phyloP scores from a whole-genome alignment of 1,140 invertebrate genomes.

The Cryptotermes secundus region DNA sequence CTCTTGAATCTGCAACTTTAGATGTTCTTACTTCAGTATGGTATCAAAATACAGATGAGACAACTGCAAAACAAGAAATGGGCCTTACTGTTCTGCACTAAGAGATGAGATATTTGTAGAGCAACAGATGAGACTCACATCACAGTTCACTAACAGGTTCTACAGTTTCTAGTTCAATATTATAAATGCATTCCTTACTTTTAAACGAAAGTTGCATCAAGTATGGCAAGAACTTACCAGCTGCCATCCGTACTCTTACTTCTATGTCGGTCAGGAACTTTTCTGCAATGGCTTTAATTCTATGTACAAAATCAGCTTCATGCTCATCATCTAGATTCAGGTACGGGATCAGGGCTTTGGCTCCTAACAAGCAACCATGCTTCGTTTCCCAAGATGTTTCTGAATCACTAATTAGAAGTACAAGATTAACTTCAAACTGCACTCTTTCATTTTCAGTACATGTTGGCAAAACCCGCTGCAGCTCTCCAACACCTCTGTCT shows the following conservation, averaged over 20 bases:
- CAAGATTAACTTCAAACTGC: slow-evolving; percentile 40
- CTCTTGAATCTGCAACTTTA: too few relatives aligned
- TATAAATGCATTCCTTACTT: too few relatives aligned
- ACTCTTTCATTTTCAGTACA: slow-evolving; percentile 39
- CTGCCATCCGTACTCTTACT: slow-evolving; percentile 50
- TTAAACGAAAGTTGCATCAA: too few relatives aligned
- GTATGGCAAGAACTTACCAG: slow-evolving; percentile 42
- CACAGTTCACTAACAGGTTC: too few relatives aligned
- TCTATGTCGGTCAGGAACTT: slow-evolving; percentile 48
- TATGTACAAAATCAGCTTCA: slow-evolving; percentile 44
- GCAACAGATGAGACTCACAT: too few relatives aligned
- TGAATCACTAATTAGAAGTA: slow-evolving; percentile 35
- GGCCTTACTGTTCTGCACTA: too few relatives aligned
- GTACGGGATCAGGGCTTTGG: slow-evolving; percentile 44
- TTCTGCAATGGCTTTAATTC: slow-evolving; percentile 42
- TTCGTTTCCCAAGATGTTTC: slow-evolving; percentile 44
- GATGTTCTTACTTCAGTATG: too few relatives aligned
- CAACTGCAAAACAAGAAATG: too few relatives aligned
- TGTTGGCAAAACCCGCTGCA: slow-evolving; percentile 43
- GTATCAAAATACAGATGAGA: too few relatives aligned
- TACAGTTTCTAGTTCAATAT: too few relatives aligned
- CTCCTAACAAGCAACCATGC: slow-evolving; percentile 50
- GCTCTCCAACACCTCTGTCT: slow-evolving; percentile 45
- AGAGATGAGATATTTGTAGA: too few relatives aligned
- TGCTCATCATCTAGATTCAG: slow-evolving; percentile 40